Base-by-base conservation (phyloP, 2,113 vertebrate species). In the Percopsis transmontana region DNA sequence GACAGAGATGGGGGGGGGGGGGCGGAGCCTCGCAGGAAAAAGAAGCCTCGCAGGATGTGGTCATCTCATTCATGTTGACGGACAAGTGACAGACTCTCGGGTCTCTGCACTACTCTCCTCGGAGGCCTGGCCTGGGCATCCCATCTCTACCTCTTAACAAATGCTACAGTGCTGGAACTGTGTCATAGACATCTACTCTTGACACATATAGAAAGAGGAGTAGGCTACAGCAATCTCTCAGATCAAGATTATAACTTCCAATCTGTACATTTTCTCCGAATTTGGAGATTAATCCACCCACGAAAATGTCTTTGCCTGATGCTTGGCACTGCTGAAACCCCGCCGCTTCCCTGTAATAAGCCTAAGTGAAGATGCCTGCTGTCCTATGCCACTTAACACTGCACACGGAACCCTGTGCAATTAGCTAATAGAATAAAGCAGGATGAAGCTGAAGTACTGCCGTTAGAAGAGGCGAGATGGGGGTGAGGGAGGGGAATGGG, bases 1-100 rank as follows among this genome's bases (percentile, higher is more conserved):
- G 84, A 84, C 76, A 84, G 82, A 76, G 74, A 77, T 13, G 55
- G 39, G 16, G 47, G 9, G 5, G 16, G 9, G 13, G 15, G 18
- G 15, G 18, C 45, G 13, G 15, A 48, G 3, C 16, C 14, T n/a
- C 14, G 18, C 14, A 83, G 77, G 85, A 81, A 62, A 52, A 55
- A 65, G 54, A 61, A 78, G 14, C 42, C 45, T 69, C 3, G 45
- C 50, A 44, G 61, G 80, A 81, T 86, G 85, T 87, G 84, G 84
- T 89, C 85, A 86, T 78, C 57, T 68, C 12, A 12, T 75, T 52
- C 69, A 53, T 56, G 48, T 61, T 54, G 68, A 72, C 77, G 70
- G 14, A 65, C 74, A n/a, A n/a, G 66, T 59, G 85, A 77, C 70
- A 54, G 72, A 76, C 62, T 82, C 73, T 41, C 73, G 63, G 76